A percentile compares a stretch with the other conserved stretches of the same genome.
Evolutionary conservation across 2,888 invertebrate genomes (phyloP).

Genomic region (Drosophila hamatofila): DNA sequence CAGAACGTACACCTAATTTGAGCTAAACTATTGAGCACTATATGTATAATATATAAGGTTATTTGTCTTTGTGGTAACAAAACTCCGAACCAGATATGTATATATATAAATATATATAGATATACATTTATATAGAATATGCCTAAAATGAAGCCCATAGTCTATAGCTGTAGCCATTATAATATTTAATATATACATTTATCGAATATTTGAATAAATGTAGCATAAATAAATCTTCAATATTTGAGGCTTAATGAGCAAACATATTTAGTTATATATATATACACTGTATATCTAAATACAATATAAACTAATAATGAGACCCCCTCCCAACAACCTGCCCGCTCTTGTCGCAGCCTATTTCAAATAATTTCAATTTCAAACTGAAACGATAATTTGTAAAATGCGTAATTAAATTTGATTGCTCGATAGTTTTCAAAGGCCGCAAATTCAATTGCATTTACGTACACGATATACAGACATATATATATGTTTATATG

Average conservation of each 20-base stretch:
- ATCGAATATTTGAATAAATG: background rate
- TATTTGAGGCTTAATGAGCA: no score
- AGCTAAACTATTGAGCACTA: no score
- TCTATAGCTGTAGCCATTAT: no score
- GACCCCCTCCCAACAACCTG: background rate
- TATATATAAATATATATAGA: no score
- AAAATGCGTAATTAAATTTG: slow-evolving; percentile 57
- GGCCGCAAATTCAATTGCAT: slow-evolving; percentile 37
- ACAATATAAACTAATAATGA: slow-evolving; percentile 1
- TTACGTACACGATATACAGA: slow-evolving; percentile 3
- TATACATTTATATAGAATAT: no score
- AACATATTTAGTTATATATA: background rate
- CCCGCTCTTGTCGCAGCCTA: background rate
- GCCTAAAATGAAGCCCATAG: no score
- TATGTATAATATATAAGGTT: no score
- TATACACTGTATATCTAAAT: background rate
- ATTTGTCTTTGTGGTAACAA: no score
- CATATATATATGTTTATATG: background rate
- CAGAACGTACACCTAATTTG: no score
- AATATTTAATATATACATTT: background rate
- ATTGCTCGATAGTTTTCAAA: slow-evolving; percentile 45
- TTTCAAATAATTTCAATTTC: slow-evolving; percentile 34
- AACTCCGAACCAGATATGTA: no score
- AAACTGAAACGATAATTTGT: slow-evolving; percentile 54
- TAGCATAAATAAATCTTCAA: background rate